phyloP scores from a whole-genome alignment of 2,888 invertebrate genomes.

The Cybosia mesomella region DNA sequence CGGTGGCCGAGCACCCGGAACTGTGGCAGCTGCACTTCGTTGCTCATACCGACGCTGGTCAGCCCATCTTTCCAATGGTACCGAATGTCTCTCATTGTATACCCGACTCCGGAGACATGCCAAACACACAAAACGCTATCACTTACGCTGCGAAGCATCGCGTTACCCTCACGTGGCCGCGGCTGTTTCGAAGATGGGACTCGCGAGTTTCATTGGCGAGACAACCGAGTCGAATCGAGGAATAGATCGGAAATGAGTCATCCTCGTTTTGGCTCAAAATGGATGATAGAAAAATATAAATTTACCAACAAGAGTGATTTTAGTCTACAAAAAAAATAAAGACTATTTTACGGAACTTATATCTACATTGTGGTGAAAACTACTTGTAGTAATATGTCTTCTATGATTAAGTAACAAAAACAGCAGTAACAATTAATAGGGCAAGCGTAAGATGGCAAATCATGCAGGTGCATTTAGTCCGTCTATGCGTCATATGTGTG shows the following conservation, averaged over 20 bases:
- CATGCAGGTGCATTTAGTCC: conserved; percentile 43
- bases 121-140: conserved; percentile 87
- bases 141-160: conserved; percentile 85
- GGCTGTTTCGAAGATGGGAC: conserved; percentile 63
- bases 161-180: conserved; percentile 68
- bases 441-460: conserved; percentile 48
- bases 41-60: conserved; percentile 97
- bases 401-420: conserved; percentile 16
- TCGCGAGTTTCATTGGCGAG: conserved; percentile 63
- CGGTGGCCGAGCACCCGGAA: conserved; percentile 98
- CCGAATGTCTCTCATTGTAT: conserved; percentile 99
- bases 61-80: conserved; percentile 98
- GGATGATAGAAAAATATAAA: conserved; percentile 81
- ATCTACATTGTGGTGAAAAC: background rate
- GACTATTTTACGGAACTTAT: conserved; percentile 16
- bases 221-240: conserved; percentile 64
- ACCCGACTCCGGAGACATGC: conserved; percentile 94
- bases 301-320: conserved; percentile 54
- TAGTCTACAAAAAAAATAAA: conserved; percentile 22
- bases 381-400: conserved; percentile 15
- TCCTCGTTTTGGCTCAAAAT: conserved; percentile 61
- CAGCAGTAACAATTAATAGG: conserved; percentile 15
- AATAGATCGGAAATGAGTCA: conserved; percentile 19
- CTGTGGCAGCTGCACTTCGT: conserved; percentile 98
- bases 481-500: conserved; percentile 48